These are phyloP conservation scores for Betta splendens DNA, from an alignment of 2,797 vertebrate species.

Conservation along the genomic window DNA sequence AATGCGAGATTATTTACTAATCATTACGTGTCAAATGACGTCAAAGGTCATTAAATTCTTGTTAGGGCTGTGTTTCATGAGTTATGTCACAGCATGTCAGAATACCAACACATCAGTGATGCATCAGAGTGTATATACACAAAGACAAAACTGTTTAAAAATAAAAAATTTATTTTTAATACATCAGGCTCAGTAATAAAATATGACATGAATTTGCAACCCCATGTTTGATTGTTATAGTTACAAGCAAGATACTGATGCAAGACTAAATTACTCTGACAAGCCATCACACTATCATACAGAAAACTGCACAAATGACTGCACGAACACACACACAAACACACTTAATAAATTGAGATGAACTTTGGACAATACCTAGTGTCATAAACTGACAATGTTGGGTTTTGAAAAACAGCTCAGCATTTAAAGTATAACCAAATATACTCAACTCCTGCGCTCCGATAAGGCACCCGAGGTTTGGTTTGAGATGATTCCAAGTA, in stretches of 20 bases:
- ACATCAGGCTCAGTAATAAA: constrained; percentile 50
- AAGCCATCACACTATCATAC: constrained; percentile 17
- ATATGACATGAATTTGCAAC: constrained; percentile 45
- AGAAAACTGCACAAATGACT: constrained; percentile 2
- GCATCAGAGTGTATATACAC: background rate
- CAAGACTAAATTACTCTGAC: constrained; percentile 28
- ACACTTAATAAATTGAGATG: constrained; percentile 7
- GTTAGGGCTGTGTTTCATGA: background rate
- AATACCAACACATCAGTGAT: background rate
- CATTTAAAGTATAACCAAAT: constrained; percentile 20
- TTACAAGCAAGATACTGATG: constrained; percentile 31
- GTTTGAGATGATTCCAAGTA: constrained; percentile 34
- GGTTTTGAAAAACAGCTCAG: constrained; percentile 18
- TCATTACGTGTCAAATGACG: constrained; percentile 20
- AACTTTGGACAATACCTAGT: constrained; percentile 3
- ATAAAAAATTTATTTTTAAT: constrained; percentile 70
- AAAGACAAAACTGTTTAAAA: constrained; percentile 48
- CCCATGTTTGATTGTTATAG: constrained; percentile 20
- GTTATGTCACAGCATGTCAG: background rate
- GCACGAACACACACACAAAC: constrained; percentile 14
- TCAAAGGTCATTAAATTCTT: constrained; percentile 15
- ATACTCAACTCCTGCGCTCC: background rate
- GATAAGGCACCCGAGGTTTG: constrained; percentile 57
- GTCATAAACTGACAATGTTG: constrained; percentile 5
- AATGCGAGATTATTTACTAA: constrained; percentile 32